These are phyloP conservation scores for Megaustenia siamemsis DNA, from an alignment of 2,888 invertebrate species.

Conservation along the genomic window DNA sequence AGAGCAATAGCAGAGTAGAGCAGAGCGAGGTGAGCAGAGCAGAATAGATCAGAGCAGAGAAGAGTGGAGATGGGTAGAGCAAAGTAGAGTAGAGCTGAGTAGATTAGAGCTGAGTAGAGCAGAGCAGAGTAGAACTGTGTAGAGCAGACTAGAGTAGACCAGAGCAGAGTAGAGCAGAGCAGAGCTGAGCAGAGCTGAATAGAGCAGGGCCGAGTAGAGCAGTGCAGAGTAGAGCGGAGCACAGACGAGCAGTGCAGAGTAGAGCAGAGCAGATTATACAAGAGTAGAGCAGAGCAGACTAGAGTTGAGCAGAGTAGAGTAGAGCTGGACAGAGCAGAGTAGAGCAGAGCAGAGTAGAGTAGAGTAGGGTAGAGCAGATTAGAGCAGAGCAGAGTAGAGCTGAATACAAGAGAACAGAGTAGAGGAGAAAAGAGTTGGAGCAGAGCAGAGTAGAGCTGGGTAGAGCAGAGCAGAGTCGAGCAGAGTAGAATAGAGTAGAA, in stretches of 20 bases:
- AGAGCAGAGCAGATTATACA: neutral
- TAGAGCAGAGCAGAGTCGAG: neutral
- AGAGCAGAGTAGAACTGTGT: neutral
- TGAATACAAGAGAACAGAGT: neutral
- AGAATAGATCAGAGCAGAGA: constrained; percentile 3
- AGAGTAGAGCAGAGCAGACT: neutral
- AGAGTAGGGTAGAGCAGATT: neutral
- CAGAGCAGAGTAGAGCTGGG: constrained; percentile 10
- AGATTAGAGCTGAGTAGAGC: neutral
- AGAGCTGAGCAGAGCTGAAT: neutral
- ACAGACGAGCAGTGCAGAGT: neutral
- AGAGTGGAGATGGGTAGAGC: neutral
- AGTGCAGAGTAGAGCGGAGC: neutral
- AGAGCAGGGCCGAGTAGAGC: neutral
- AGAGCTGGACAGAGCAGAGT: neutral
- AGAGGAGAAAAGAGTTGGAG: neutral
- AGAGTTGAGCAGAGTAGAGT: neutral
- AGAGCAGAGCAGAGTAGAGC: neutral
- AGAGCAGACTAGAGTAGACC: neutral
- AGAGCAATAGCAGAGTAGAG: neutral
- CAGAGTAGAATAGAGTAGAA: too few relatives aligned
- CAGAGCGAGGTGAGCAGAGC: neutral
- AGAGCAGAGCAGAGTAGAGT: neutral
- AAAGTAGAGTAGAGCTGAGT: too few relatives aligned
- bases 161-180: neutral